Evolutionary conservation across 1,140 invertebrate genomes (phyloP).

Genomic region (Octopus bimaculoides): DNA sequence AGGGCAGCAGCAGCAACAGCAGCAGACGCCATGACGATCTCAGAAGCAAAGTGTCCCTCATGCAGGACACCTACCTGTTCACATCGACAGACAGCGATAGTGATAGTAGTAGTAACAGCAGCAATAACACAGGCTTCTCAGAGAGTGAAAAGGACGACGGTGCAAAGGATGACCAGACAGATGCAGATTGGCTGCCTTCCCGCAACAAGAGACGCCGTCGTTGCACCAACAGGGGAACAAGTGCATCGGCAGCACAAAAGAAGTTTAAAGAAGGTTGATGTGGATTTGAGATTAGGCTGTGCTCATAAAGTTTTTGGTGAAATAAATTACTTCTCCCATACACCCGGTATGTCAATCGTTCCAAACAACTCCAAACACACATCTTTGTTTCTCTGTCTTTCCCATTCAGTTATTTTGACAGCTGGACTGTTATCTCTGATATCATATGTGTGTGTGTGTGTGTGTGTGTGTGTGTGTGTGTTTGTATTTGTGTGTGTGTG

Average conservation of each 20-base stretch:
- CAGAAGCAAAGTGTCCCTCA: background rate
- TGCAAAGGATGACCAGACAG: conserved; percentile 10
- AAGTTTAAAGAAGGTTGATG: background rate
- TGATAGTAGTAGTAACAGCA: background rate
- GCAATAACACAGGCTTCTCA: background rate
- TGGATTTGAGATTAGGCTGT: background rate
- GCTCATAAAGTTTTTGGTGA: background rate
- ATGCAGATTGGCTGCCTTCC: background rate
- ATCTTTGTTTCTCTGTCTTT: no score
- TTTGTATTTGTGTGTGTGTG: no score
- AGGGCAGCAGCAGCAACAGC: background rate
- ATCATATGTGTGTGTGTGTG: no score
- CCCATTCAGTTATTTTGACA: no score
- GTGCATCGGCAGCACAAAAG: background rate
- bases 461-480: no score
- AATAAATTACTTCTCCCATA: no score
- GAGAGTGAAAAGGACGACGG: conserved; percentile 13
- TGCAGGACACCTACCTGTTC: background rate
- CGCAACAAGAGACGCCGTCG: background rate
- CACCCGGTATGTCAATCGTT: no score
- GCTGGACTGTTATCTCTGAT: no score
- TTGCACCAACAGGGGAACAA: background rate
- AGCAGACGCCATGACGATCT: background rate
- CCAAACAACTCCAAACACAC: no score
- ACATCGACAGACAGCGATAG: background rate